Evolutionary conservation across 2,113 vertebrate genomes (phyloP).

Genomic region (Accipiter cooperii): DNA sequence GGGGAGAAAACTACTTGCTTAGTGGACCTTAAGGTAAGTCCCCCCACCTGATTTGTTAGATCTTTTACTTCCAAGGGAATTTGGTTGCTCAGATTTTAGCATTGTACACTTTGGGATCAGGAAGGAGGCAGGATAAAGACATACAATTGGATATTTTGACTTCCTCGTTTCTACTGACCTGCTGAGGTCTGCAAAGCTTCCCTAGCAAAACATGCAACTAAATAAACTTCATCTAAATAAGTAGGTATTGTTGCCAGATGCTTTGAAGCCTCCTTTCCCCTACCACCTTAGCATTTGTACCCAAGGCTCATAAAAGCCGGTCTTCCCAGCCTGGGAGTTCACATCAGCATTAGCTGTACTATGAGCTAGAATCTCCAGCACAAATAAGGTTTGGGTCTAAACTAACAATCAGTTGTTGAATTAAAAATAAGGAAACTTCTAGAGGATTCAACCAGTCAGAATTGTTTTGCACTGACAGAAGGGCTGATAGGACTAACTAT

Average conservation of each 20-base stretch:
- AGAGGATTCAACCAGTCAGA: neutral
- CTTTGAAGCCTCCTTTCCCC: neutral
- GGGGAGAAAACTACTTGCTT: neutral
- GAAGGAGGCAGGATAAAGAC: neutral
- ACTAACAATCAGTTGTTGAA: neutral
- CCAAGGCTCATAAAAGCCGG: neutral
- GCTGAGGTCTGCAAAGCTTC: neutral
- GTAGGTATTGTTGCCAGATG: neutral
- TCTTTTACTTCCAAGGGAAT: neutral
- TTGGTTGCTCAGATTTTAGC: neutral
- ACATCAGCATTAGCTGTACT: neutral
- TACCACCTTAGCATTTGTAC: neutral
- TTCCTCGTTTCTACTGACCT: neutral
- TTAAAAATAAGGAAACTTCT: neutral
- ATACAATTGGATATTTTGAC: neutral
- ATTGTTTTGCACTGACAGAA: neutral
- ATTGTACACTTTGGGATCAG: neutral
- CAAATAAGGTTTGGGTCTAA: neutral
- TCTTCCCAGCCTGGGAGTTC: neutral
- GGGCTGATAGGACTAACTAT: neutral
- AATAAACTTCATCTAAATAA: neutral
- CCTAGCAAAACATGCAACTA: neutral
- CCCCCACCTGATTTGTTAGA: neutral
- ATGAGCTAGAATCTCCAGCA: neutral
- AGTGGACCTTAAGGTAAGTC: neutral